Percentiles rank a stretch among this genome's conserved stretches.
Conservation (phyloP, 2,797 vertebrate species). For the Psittacula derbiana region DNA sequence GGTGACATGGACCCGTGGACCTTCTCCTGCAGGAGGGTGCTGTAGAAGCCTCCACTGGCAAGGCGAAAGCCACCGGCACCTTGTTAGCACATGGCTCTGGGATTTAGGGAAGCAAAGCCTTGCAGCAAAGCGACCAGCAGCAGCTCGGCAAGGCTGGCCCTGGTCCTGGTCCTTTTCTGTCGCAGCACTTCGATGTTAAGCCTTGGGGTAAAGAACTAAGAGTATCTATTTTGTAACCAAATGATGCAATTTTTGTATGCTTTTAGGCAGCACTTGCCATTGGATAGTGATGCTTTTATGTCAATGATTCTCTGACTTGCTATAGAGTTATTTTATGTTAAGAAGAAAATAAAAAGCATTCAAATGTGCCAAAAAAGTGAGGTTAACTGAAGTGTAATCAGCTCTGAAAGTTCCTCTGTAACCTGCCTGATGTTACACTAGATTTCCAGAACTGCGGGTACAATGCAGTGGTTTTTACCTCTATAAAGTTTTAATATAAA, state of each 20-base stretch:
- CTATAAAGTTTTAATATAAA: conserved; percentile 63
- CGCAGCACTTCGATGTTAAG: neutral
- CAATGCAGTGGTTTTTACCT: conserved; percentile 63
- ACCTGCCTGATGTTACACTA: conserved; percentile 34
- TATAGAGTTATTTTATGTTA: conserved; percentile 46
- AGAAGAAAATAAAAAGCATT: conserved; percentile 35
- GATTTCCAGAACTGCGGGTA: conserved; percentile 43
- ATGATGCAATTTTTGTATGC: conserved; percentile 52
- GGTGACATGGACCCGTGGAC: neutral
- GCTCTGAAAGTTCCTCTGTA: conserved; percentile 52
- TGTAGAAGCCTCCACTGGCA: neutral
- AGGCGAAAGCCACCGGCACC: neutral
- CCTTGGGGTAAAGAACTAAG: neutral
- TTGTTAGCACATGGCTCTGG: neutral
- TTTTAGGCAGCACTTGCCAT: conserved; percentile 53
- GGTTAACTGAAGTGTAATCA: conserved; percentile 48
- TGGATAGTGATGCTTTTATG: conserved; percentile 55
- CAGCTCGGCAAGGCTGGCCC: neutral
- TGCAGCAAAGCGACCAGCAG: neutral
- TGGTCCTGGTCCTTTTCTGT: neutral
- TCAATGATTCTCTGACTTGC: conserved; percentile 44
- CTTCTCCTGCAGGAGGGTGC: neutral
- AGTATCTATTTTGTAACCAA: conserved; percentile 62
- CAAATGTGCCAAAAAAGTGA: conserved; percentile 54
- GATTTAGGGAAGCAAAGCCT: neutral